These are phyloP conservation scores for Tragelaphus buxtoni DNA, from an alignment of 2,113 vertebrate genomes.

Conservation along the genomic window DNA sequence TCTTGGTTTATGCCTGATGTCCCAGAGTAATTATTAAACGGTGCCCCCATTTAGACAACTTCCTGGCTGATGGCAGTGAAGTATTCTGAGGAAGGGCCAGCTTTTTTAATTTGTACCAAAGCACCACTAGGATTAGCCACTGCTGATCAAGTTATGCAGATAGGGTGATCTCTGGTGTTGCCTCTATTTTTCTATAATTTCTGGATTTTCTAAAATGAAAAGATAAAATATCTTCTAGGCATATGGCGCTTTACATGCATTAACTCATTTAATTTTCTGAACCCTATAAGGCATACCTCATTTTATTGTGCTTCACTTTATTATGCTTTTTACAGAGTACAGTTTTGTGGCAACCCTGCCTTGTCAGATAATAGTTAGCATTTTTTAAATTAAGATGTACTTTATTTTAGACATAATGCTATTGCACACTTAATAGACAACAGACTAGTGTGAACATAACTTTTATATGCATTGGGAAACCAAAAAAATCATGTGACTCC, in stretches of 20 bases:
- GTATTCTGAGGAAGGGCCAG: not conserved
- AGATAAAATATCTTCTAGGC: not conserved
- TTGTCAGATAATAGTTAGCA: not conserved
- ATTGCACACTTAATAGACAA: not conserved
- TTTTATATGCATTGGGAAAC: not conserved
- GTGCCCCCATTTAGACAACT: not conserved
- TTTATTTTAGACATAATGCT: not conserved
- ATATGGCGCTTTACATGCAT: not conserved
- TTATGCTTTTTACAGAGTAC: not conserved
- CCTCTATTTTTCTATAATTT: not conserved
- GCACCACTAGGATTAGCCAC: not conserved
- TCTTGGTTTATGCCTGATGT: not conserved
- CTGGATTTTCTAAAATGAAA: slow-evolving; percentile 13
- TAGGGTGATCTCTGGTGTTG: slow-evolving; percentile 9
- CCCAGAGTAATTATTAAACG: not conserved
- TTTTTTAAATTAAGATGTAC: not conserved
- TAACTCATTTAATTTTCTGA: not conserved
- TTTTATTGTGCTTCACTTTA: not conserved
- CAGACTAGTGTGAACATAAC: not conserved
- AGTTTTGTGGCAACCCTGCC: not conserved
- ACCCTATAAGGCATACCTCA: not conserved
- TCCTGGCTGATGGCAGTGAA: not conserved
- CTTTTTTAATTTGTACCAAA: slow-evolving; percentile 24
- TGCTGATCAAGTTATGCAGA: not conserved
- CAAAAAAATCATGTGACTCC: not conserved